These are phyloP conservation scores for Pasiphila rectangulata DNA, from an alignment of 2,888 invertebrate species.

Conservation along the genomic window DNA sequence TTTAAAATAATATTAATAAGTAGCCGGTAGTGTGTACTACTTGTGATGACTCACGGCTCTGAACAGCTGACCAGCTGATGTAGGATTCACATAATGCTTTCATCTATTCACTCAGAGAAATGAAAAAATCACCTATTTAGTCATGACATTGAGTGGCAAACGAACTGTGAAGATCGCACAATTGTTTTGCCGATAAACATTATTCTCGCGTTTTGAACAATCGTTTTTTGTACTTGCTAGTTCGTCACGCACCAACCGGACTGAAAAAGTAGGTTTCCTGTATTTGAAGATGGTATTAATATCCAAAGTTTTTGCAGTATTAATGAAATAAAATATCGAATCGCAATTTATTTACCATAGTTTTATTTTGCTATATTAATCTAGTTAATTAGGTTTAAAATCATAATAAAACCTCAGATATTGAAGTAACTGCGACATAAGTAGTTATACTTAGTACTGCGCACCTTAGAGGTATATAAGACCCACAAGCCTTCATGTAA, in stretches of 20 bases:
- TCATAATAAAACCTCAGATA: too few relatives aligned
- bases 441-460: too few relatives aligned
- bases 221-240: constrained; percentile 21
- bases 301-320: neutral
- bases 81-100: neutral
- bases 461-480: too few relatives aligned
- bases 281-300: constrained; percentile 3
- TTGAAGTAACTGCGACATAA: too few relatives aligned
- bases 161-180: constrained; percentile 61
- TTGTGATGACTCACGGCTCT: too few relatives aligned
- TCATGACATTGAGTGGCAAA: constrained; percentile 52
- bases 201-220: constrained; percentile 26
- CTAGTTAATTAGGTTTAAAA: too few relatives aligned
- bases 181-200: constrained; percentile 32
- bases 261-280: constrained; percentile 17
- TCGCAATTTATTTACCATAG: neutral
- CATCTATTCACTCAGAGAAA: neutral
- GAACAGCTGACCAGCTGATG: too few relatives aligned
- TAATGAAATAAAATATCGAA: neutral
- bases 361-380: too few relatives aligned
- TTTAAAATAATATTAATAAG: too few relatives aligned
- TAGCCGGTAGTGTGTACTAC: too few relatives aligned
- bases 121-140: constrained; percentile 5
- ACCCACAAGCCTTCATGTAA: too few relatives aligned
- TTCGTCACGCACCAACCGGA: constrained; percentile 14